Evolutionary conservation across 2,797 vertebrate species (phyloP).

Genomic region (Notoglanidium macrostoma): DNA sequence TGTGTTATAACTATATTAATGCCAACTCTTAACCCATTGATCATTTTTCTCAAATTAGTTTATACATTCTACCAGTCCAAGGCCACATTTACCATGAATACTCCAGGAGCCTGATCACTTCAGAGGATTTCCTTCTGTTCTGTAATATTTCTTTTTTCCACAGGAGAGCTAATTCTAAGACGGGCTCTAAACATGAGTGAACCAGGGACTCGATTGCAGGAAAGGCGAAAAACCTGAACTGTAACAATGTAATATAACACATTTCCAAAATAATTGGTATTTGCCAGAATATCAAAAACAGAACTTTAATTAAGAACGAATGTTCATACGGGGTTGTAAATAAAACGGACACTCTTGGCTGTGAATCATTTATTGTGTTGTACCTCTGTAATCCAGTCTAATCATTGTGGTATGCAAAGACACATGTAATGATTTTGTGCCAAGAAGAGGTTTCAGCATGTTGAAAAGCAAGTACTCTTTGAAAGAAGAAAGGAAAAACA

Average conservation of each 20-base stretch:
- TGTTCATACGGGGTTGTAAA: conserved; percentile 9
- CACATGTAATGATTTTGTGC: neutral
- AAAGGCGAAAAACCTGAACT: neutral
- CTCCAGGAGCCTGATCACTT: neutral
- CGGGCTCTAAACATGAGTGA: neutral
- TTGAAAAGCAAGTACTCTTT: neutral
- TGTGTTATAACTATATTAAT: neutral
- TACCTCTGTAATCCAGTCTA: neutral
- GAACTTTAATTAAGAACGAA: neutral
- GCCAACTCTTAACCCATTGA: neutral
- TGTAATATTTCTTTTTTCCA: neutral
- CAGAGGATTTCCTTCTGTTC: neutral
- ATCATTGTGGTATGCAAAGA: neutral
- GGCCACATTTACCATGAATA: neutral
- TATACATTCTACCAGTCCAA: neutral
- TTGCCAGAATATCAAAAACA: neutral
- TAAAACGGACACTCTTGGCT: neutral
- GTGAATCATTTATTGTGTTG: neutral
- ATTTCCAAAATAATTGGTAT: neutral
- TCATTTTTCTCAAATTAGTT: neutral
- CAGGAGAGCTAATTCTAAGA: neutral
- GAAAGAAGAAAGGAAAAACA: neutral
- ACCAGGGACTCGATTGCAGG: neutral
- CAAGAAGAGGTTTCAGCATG: neutral
- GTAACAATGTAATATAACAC: neutral